These are phyloP conservation scores for Cerastis leucographa DNA, from an alignment of 2,888 invertebrate species.

Conservation along the genomic window DNA sequence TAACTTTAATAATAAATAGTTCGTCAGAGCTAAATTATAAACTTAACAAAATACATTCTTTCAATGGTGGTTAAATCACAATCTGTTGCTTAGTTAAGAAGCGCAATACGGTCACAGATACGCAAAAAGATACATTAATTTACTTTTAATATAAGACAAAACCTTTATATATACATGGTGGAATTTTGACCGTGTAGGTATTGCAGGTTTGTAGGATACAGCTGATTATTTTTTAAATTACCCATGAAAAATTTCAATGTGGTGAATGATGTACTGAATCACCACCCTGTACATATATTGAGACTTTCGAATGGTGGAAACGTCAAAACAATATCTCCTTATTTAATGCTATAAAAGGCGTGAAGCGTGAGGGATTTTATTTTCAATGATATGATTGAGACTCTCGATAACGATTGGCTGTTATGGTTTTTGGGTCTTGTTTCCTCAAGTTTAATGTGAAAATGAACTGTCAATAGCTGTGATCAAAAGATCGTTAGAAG, in stretches of 20 bases:
- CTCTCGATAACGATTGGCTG: constrained; percentile 20
- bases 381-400: constrained; percentile 19
- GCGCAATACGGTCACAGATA: not conserved
- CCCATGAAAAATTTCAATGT: too few relatives aligned
- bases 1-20: not conserved
- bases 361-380: constrained; percentile 24
- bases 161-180: constrained; percentile 21
- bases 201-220: too few relatives aligned
- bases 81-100: not conserved
- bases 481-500: not conserved
- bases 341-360: constrained; percentile 18
- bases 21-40: not conserved
- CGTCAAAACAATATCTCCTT: constrained; percentile 30
- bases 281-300: constrained; percentile 5
- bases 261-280: too few relatives aligned
- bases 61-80: not conserved
- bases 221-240: too few relatives aligned
- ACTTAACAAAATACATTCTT: not conserved
- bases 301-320: constrained; percentile 32
- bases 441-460: constrained; percentile 18
- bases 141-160: not conserved
- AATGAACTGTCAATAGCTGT: not conserved
- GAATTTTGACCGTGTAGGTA: too few relatives aligned
- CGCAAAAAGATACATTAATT: not conserved
- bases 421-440: not conserved